Evolutionary conservation across 2,113 vertebrate species (phyloP), one percentile per base, ranked within the genome.

Genomic region (Argyrosomus japonicus): DNA sequence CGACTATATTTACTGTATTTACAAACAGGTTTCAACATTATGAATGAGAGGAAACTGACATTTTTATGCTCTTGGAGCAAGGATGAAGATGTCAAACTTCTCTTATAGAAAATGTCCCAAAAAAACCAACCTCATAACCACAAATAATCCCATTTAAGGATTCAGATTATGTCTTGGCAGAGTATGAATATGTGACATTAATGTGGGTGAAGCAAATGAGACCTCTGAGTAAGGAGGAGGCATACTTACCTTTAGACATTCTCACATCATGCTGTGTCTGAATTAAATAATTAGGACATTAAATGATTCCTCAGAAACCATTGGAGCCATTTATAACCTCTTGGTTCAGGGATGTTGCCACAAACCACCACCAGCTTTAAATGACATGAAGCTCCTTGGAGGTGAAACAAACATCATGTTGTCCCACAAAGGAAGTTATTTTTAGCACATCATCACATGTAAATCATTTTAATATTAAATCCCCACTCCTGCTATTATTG

Each of bases 131-230:
- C 29, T 21, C 21, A 32, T 36, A 48, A 53, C 23, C 25, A 10
- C 14, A 32, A 9, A 58, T 19, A 43, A 58, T 21, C 21, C 17
- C 6, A 15, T 73, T 65, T 17, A 29, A 8, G 7, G 54, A 9
- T 75, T 61, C 54, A 62, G 57, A 62, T 82, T 56, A 57, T 50
- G 40, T 65, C 40, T 48, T 48, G 68, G 23, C 57, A 70, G 48
- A 32, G 3, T 17, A 40, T 64, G 25, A 67, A 58, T 62, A 25
- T 43, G 29, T 32, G 54, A 74, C 43, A 27, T 71, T 36, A 23
- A 32, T 13, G 15, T 72, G 36, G 60, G 21, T 57, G 40, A 51
- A 62, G 48, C 36, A 50, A 27, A 23, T 40, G 21, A 67, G 40
- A 53, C 68, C 58, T 29, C 25, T 73, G 19, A n/a, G 2, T 36